phyloP scores from a whole-genome alignment of 2,113 vertebrate genomes.

The Propithecus coquereli region DNA sequence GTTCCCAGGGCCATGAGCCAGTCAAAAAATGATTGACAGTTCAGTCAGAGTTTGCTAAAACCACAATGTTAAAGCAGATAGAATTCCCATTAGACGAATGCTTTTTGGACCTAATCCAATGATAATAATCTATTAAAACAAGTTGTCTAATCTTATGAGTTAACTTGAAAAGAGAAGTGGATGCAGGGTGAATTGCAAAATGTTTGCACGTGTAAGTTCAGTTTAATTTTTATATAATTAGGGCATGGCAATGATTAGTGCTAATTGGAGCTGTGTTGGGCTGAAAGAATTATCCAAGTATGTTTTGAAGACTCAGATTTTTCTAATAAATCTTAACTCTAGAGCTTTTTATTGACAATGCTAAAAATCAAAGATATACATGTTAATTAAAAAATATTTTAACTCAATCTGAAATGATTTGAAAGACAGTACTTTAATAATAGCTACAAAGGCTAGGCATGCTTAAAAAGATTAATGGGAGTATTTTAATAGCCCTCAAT shows the following conservation, averaged over 20 bases:
- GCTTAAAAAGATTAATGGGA: constrained; percentile 23
- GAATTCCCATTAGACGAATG: constrained; percentile 69
- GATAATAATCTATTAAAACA: constrained; percentile 77
- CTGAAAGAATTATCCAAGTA: constrained; percentile 59
- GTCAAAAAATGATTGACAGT: constrained; percentile 73
- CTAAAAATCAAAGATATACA: constrained; percentile 8
- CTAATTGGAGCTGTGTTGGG: constrained; percentile 45
- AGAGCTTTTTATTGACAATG: neutral
- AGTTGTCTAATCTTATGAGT: constrained; percentile 77
- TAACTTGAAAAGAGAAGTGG: constrained; percentile 68
- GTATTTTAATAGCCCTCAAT: constrained; percentile 23
- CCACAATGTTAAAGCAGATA: constrained; percentile 66
- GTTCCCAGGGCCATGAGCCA: constrained; percentile 39
- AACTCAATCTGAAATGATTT: constrained; percentile 31
- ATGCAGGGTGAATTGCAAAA: constrained; percentile 39
- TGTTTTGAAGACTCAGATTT: constrained; percentile 61
- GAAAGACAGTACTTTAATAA: constrained; percentile 10
- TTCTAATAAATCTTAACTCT: neutral
- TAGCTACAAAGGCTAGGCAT: neutral
- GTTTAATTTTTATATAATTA: constrained; percentile 76
- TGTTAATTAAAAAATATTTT: constrained; percentile 8
- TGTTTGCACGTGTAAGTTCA: constrained; percentile 50
- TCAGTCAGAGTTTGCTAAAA: constrained; percentile 65
- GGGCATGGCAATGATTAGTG: constrained; percentile 51
- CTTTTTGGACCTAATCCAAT: constrained; percentile 73